Evolutionary conservation across 1,140 invertebrate genomes (phyloP).

Genomic region (Tribolium madens): DNA sequence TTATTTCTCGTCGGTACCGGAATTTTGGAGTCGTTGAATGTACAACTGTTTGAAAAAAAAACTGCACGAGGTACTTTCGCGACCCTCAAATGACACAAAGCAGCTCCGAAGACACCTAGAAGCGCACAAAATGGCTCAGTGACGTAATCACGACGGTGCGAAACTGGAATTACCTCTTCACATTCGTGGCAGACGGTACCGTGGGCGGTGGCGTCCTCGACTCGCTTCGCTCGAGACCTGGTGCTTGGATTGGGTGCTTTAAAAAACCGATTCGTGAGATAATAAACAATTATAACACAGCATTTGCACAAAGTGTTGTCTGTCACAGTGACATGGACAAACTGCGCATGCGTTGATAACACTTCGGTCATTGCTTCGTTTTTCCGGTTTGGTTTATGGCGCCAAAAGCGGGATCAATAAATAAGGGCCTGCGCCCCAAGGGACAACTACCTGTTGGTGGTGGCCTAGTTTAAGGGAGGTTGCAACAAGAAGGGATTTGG

Average conservation of each 20-base stretch:
- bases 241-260: slow-evolving; percentile 40
- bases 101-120: slow-evolving; percentile 20
- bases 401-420: slow-evolving; percentile 53
- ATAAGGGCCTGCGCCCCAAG: slow-evolving; percentile 48
- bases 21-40: slow-evolving; percentile 69
- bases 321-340: slow-evolving; percentile 56
- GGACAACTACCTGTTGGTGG: slow-evolving; percentile 33
- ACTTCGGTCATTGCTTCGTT: slow-evolving; percentile 45
- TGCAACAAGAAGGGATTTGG: neutral
- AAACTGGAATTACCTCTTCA: slow-evolving; percentile 8
- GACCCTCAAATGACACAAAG: neutral
- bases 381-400: slow-evolving; percentile 52
- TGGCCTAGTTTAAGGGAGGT: neutral
- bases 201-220: neutral
- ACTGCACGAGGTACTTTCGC: slow-evolving; percentile 38
- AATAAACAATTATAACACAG: slow-evolving; percentile 51
- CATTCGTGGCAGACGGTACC: slow-evolving; percentile 41
- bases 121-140: slow-evolving; percentile 64
- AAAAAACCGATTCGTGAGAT: slow-evolving; percentile 50
- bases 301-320: slow-evolving; percentile 53
- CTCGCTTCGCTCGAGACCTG: neutral
- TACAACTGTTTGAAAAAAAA: slow-evolving; percentile 49
- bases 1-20: slow-evolving; percentile 73
- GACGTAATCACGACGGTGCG: slow-evolving; percentile 61
- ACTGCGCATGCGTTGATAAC: slow-evolving; percentile 25